Evolutionary conservation across 2,888 invertebrate species (phyloP).

Genomic region (Galerucella calmariensis): DNA sequence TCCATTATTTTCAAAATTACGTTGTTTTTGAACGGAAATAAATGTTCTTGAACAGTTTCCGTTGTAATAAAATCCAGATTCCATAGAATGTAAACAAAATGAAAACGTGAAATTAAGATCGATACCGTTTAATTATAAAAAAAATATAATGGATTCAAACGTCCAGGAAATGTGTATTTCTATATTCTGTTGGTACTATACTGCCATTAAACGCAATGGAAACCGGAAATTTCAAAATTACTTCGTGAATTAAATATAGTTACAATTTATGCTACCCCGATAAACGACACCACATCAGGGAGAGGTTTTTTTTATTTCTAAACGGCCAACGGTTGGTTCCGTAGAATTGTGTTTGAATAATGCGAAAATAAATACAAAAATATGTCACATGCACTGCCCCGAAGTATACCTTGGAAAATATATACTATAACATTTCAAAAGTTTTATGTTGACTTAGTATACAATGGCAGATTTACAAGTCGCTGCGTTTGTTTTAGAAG

Average conservation of each 20-base stretch:
- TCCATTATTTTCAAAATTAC: no score
- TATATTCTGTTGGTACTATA: conserved; percentile 39
- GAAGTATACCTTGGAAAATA: conserved; percentile 6
- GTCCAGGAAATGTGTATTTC: conserved; percentile 38
- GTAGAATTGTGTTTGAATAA: conserved; percentile 7
- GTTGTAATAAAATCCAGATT: not conserved
- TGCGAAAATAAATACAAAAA: conserved; percentile 9
- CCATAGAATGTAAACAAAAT: conserved; percentile 16
- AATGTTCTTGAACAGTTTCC: not conserved
- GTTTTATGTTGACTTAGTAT: conserved; percentile 10
- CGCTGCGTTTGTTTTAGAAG: not conserved
- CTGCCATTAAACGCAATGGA: conserved; percentile 51
- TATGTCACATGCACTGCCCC: conserved; percentile 10
- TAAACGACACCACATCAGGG: conserved; percentile 38
- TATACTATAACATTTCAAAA: conserved; percentile 8
- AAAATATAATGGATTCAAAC: conserved; percentile 35
- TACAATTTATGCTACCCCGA: conserved; percentile 39
- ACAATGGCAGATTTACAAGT: conserved; percentile 5
- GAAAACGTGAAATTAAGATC: conserved; percentile 26
- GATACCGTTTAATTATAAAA: conserved; percentile 37
- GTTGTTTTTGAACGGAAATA: no score
- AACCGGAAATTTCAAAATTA: conserved; percentile 52
- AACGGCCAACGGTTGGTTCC: not conserved
- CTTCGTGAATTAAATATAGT: conserved; percentile 47
- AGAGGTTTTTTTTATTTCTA: conserved; percentile 24